These are phyloP conservation scores for Nesometra sesokonis DNA, from an alignment of 35 echinoderm and acorn worm species.

Conservation along the genomic window DNA sequence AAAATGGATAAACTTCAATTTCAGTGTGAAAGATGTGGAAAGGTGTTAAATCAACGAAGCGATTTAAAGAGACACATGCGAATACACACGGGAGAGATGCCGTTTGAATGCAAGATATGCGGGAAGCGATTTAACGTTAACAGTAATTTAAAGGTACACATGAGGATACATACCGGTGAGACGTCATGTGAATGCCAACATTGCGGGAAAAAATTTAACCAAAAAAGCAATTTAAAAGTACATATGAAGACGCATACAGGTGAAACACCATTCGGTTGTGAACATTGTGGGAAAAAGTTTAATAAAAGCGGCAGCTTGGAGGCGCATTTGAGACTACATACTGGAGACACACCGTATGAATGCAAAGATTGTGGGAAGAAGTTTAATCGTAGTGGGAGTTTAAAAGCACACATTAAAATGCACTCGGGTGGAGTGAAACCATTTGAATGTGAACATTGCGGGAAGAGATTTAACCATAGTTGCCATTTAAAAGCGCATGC, in stretches of 20 bases:
- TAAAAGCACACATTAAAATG: background rate
- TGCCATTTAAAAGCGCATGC: background rate
- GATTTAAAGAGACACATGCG: background rate
- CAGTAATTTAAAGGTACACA: background rate
- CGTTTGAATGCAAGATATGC: constrained; percentile 1
- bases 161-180: background rate
- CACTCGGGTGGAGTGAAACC: constrained; percentile 1
- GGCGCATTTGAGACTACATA: background rate
- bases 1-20: background rate
- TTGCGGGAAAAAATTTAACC: constrained; percentile 3
- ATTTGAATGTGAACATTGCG: constrained; percentile 2
- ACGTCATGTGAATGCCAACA: background rate
- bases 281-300: background rate
- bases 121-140: background rate
- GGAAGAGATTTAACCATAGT: constrained; percentile 2
- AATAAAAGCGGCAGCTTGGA: background rate
- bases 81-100: background rate
- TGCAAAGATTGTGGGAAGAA: constrained; percentile 10
- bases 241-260: constrained; percentile 1
- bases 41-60: background rate
- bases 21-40: background rate
- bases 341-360: constrained; percentile 1
- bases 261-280: background rate
- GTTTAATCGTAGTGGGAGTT: background rate
- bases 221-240: background rate